A percentile compares a stretch with the other conserved stretches of the same genome.
Conservation (phyloP, 2,113 vertebrate species). For the Lates calcarifer region DNA sequence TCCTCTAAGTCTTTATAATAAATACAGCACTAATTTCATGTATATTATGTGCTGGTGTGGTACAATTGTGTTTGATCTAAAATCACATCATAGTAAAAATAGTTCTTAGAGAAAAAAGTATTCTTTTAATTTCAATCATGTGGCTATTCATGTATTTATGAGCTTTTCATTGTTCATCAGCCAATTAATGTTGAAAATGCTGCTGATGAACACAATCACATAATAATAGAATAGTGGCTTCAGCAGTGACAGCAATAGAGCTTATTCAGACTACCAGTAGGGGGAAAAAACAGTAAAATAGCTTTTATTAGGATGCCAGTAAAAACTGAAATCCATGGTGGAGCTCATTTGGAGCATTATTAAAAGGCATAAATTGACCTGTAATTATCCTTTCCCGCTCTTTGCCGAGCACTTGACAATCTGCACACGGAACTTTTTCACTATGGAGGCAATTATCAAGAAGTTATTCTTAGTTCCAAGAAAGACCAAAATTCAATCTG, state of each 20-base stretch:
- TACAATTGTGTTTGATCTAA: constrained; percentile 13
- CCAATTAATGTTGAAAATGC: constrained; percentile 46
- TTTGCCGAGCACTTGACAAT: constrained; percentile 55
- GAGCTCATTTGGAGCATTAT: constrained; percentile 60
- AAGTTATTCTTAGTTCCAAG: constrained; percentile 37
- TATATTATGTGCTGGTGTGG: not conserved
- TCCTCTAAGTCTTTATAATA: not conserved
- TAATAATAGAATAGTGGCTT: constrained; percentile 27
- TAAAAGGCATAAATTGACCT: constrained; percentile 67
- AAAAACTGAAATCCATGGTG: constrained; percentile 36
- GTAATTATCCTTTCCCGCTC: constrained; percentile 59
- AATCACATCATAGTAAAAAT: constrained; percentile 9
- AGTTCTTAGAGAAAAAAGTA: not conserved
- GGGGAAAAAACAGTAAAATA: constrained; percentile 4
- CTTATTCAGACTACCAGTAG: constrained; percentile 30
- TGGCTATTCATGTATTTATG: constrained; percentile 16
- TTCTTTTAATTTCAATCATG: constrained; percentile 27
- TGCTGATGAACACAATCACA: constrained; percentile 50
- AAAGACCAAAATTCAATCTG: constrained; percentile 37
- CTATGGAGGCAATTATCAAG: constrained; percentile 54
- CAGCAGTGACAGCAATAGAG: constrained; percentile 19
- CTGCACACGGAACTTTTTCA: constrained; percentile 45
- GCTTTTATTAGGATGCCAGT: constrained; percentile 48
- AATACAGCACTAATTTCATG: not conserved
- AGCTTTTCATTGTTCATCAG: constrained; percentile 43